A percentile compares a stretch with the other conserved stretches of the same genome.
These are phyloP conservation scores for Pteropus rufus DNA, from an alignment of 2,797 vertebrate genomes.

Conservation along the genomic window DNA sequence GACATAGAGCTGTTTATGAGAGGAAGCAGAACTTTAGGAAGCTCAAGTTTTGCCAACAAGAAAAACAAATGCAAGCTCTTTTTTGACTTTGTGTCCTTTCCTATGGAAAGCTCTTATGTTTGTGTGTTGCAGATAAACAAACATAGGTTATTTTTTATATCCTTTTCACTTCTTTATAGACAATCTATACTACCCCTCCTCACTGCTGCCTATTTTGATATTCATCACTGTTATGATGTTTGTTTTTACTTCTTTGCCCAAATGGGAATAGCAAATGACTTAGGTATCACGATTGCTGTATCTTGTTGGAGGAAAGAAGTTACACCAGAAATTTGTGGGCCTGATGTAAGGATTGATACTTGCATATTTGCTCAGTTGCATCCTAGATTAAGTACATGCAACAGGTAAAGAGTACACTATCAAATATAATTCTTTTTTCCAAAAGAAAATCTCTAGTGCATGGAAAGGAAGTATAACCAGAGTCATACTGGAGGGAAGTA, in stretches of 20 bases:
- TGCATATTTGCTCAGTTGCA: background rate
- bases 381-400: background rate
- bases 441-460: background rate
- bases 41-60: background rate
- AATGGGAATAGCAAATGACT: background rate
- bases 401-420: background rate
- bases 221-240: background rate
- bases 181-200: background rate
- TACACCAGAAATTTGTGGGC: background rate
- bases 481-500: background rate
- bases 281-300: background rate
- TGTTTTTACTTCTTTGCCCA: background rate
- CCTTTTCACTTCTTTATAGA: background rate
- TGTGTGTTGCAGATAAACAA: background rate
- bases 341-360: background rate
- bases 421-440: conserved; percentile 13
- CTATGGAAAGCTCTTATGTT: background rate
- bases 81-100: background rate
- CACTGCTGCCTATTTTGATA: background rate
- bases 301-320: background rate
- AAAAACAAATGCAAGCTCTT: background rate
- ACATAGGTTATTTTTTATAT: background rate
- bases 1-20: background rate
- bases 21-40: background rate
- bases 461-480: background rate